Evolutionary conservation across 2,888 invertebrate genomes (phyloP), one percentile per base, ranked within the genome.

Genomic region (Pseudococcus viburni): DNA sequence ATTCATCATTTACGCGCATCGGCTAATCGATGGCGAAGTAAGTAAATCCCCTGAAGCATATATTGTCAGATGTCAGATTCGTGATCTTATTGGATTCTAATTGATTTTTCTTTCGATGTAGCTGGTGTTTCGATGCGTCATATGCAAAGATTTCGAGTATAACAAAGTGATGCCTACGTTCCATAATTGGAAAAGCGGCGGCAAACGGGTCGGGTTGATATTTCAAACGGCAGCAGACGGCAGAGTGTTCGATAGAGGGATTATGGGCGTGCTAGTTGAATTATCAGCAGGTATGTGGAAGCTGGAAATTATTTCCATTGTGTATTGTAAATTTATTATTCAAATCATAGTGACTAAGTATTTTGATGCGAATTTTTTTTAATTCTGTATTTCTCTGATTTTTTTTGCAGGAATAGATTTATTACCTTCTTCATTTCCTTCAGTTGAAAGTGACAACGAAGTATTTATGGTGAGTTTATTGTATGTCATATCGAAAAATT

Each of bases 161-260:
- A 97, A 97, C 93, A 97, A 97, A 93, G 98, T 98, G 91, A 98
- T 98, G 96, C 98, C 99, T 51, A 98, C 98, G 83, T 99, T 99
- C 94, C 98, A 98, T 93, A 98, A 98, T 93, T 99, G 98, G 98
- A 95, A 96, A 91, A 97, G 97, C 26, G 98, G 97, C 89, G 97
- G 98, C 93, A 97, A 97, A 92, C 95, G 96, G 90, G 98, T 97
- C 93, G 99, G 98, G 85, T 94, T 99, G 90, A 98, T 98, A 87
- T 99, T 99, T 93, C 97, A 97, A 92, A 97, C 98, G 87, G 97
- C 97, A 59, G 97, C 98, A 11, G 97, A 98, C 93, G 98, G 98
- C 55, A 93, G 97, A 90, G 97, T 97, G 88, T 98, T 98, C 92
- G 98, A 98, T 92, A 96, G 96, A 91, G 98, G 97, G 64, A 96